Percentiles rank a stretch among this genome's conserved stretches.
Evolutionary conservation across 2,888 invertebrate genomes (phyloP).

Genomic region (Trachelus tabidus): DNA sequence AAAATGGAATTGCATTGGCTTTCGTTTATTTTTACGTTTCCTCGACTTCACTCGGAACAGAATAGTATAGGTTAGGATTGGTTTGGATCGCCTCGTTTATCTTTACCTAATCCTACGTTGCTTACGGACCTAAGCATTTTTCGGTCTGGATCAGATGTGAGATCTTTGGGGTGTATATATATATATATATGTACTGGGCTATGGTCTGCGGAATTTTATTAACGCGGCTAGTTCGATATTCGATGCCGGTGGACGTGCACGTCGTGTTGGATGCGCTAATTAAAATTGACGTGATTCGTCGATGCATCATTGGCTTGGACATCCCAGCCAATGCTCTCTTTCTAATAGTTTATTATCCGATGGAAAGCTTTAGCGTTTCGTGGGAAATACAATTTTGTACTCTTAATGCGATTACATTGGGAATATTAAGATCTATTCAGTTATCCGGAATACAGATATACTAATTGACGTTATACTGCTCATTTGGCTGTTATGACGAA

Average conservation of each 20-base stretch:
- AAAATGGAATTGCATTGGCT: neutral
- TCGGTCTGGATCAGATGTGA: neutral
- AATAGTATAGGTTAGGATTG: neutral
- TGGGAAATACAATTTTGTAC: neutral
- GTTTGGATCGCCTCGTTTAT: neutral
- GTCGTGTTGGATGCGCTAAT: constrained; percentile 40
- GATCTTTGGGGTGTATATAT: neutral
- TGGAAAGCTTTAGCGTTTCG: neutral
- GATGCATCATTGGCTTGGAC: neutral
- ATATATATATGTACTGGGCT: neutral
- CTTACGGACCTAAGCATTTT: neutral
- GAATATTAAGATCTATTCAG: too few relatives aligned
- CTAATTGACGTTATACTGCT: neutral
- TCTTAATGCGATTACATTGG: too few relatives aligned
- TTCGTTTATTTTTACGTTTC: neutral
- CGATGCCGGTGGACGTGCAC: constrained; percentile 27
- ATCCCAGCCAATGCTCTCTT: neutral
- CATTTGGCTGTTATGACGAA: constrained; percentile 1
- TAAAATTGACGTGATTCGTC: constrained; percentile 46
- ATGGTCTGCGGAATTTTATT: constrained; percentile 42
- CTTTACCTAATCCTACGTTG: neutral
- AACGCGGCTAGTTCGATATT: constrained; percentile 43
- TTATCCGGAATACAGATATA: too few relatives aligned
- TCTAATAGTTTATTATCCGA: neutral
- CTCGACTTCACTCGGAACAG: neutral